phyloP scores from a whole-genome alignment of 2,888 invertebrate species.

The Amphipyra tragopoginis region DNA sequence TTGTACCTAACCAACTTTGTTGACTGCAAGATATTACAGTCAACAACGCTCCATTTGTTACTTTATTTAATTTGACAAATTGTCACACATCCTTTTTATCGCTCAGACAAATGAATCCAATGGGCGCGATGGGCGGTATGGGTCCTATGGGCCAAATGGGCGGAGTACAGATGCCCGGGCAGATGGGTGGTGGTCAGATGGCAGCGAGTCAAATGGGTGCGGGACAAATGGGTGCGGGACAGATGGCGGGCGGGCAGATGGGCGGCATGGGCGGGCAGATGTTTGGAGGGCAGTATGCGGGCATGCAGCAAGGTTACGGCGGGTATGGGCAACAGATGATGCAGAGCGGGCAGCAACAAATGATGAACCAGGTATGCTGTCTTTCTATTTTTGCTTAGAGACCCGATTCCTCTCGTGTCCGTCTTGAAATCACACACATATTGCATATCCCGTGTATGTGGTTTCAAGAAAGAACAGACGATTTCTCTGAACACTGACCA shows the following conservation, averaged over 20 bases:
- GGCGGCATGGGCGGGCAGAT: slow-evolving; percentile 88
- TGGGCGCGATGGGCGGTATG: slow-evolving; percentile 75
- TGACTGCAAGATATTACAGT: too few species aligned
- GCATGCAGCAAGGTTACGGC: slow-evolving; percentile 90
- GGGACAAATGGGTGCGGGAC: slow-evolving; percentile 79
- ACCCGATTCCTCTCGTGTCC: too few species aligned
- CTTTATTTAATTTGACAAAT: too few species aligned
- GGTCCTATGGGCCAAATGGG: slow-evolving; percentile 86
- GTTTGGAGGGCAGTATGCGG: slow-evolving; percentile 91
- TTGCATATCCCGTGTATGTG: too few species aligned
- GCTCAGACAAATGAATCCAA: slow-evolving; percentile 85
- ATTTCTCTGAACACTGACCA: not conserved
- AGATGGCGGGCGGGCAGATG: slow-evolving; percentile 84
- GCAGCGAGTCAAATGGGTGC: slow-evolving; percentile 76
- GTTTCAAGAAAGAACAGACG: too few species aligned
- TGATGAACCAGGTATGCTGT: slow-evolving; percentile 83
- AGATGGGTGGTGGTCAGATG: slow-evolving; percentile 82
- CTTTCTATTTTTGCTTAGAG: too few species aligned
- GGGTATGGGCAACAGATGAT: slow-evolving; percentile 87
- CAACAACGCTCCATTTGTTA: too few species aligned
- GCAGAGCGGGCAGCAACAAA: slow-evolving; percentile 88
- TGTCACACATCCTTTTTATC: slow-evolving; percentile 19
- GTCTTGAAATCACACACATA: too few species aligned
- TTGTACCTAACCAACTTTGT: too few species aligned
- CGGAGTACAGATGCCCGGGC: slow-evolving; percentile 77